Conservation (phyloP, 2,113 vertebrate species). For the Mesocricetus auratus region DNA sequence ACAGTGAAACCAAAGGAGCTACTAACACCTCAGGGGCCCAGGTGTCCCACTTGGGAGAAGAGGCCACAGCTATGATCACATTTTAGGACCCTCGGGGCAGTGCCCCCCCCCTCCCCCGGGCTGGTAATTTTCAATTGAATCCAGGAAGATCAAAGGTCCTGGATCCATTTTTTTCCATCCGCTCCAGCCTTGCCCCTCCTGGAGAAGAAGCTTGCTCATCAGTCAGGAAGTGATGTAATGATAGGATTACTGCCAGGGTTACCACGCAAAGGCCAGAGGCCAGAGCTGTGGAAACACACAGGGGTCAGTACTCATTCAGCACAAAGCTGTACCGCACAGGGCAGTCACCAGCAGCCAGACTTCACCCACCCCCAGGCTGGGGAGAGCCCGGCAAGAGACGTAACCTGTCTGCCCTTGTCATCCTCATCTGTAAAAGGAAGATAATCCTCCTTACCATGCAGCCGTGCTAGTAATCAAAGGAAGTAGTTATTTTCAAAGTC, state of each 20-base stretch:
- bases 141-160: not conserved
- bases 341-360: not conserved
- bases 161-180: not conserved
- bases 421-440: not conserved
- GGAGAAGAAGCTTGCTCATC: slow-evolving; percentile 51
- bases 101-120: not conserved
- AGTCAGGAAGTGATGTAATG: slow-evolving; percentile 67
- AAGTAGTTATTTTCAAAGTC: not conserved
- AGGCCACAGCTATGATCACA: not conserved
- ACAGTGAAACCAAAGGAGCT: not conserved
- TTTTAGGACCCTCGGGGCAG: not conserved
- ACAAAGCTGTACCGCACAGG: not conserved
- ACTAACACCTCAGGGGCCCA: not conserved
- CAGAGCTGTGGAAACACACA: slow-evolving; percentile 11
- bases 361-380: not conserved
- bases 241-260: slow-evolving; percentile 55
- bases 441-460: accelerated
- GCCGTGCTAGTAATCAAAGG: not conserved
- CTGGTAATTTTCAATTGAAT: not conserved
- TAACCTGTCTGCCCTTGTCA: not conserved
- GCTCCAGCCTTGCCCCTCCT: not conserved
- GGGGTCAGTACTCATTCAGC: not conserved
- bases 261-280: slow-evolving; percentile 62
- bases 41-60: not conserved
- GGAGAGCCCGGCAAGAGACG: not conserved